Conservation (phyloP, 92 coral and sea anemone genomes). For the Paragorgia papillata region DNA sequence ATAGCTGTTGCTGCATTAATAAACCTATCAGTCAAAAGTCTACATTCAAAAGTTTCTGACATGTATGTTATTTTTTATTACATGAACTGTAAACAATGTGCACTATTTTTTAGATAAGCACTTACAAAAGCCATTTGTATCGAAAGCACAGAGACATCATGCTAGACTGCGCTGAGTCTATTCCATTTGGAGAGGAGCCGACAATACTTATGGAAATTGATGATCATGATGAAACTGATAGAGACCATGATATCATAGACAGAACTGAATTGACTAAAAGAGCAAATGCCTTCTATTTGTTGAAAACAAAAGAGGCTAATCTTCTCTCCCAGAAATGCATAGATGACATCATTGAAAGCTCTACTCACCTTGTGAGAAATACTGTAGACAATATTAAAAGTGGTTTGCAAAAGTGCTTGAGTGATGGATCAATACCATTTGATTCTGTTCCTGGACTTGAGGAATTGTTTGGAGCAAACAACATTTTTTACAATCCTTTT, state of each 20-base stretch:
- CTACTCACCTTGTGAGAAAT: slow-evolving; percentile 55
- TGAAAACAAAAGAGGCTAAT: slow-evolving; percentile 41
- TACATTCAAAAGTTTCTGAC: no score
- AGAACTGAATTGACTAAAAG: slow-evolving; percentile 32
- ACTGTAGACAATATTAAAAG: slow-evolving; percentile 26
- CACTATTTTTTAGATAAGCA: slow-evolving; percentile 3
- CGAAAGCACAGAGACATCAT: slow-evolving; percentile 35
- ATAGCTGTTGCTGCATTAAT: no score
- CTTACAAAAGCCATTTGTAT: slow-evolving; percentile 47
- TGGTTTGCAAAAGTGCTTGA: slow-evolving; percentile 18
- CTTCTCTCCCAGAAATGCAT: slow-evolving; percentile 58
- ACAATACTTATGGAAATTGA: slow-evolving; percentile 14
- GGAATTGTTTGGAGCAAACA: background rate
- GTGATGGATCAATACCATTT: background rate
- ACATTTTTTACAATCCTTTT: slow-evolving; percentile 8
- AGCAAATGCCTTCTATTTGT: slow-evolving; percentile 55
- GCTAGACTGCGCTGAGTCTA: background rate
- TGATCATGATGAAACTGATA: slow-evolving; percentile 15
- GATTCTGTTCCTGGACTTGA: slow-evolving; percentile 9
- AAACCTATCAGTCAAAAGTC: no score
- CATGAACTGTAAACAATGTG: no score
- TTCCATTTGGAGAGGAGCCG: background rate
- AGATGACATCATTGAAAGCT: slow-evolving; percentile 57
- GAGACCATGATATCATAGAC: slow-evolving; percentile 34
- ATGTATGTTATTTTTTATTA: no score